A percentile compares a stretch with the other conserved stretches of the same genome.
Evolutionary conservation across 2,113 vertebrate genomes (phyloP).

Genomic region (Nyctibius bracteatus): DNA sequence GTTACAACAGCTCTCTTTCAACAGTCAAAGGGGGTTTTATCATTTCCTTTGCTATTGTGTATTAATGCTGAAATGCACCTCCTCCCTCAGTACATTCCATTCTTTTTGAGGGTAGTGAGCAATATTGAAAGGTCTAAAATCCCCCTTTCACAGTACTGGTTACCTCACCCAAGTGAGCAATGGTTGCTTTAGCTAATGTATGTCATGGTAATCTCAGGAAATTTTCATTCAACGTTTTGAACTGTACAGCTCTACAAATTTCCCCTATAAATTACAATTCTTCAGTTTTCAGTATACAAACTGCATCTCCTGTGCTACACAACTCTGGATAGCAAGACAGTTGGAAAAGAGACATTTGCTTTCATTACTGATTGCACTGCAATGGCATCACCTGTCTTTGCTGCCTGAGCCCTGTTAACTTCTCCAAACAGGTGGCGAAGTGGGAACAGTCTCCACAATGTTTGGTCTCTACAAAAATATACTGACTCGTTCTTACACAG

Average conservation of each 20-base stretch:
- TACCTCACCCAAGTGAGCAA: neutral
- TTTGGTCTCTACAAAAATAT: neutral
- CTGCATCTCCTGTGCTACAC: fast-evolving
- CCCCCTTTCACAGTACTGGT: neutral
- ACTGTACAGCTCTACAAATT: neutral
- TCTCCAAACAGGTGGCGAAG: neutral
- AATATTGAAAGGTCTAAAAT: neutral
- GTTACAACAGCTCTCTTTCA: neutral
- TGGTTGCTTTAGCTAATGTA: neutral
- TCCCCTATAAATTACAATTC: neutral
- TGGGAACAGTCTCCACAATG: neutral
- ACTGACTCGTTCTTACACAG: neutral
- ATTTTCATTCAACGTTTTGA: neutral
- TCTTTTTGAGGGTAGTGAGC: neutral
- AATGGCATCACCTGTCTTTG: neutral
- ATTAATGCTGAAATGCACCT: neutral
- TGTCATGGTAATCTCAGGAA: neutral
- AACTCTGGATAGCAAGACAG: neutral
- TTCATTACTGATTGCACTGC: neutral
- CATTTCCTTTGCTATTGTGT: neutral
- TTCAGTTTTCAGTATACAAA: neutral
- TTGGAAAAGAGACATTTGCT: neutral
- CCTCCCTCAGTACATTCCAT: neutral
- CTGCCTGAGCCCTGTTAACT: neutral
- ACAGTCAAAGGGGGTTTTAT: neutral